These are phyloP conservation scores for Ennomos quercinarius DNA, from an alignment of 2,888 invertebrate genomes.

Conservation along the genomic window DNA sequence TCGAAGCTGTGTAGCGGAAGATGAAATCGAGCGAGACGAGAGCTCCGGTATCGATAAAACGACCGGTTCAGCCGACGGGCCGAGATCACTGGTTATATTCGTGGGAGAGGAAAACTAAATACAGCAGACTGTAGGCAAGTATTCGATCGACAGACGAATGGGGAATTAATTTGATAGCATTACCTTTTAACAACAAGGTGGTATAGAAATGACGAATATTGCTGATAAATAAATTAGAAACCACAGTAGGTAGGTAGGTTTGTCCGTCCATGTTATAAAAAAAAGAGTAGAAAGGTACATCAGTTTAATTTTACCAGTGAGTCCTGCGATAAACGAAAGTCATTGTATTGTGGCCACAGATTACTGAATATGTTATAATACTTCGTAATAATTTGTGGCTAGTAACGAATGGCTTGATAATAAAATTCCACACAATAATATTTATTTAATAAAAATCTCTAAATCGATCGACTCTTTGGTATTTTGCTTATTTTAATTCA, in stretches of 20 bases:
- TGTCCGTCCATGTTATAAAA: too few species aligned
- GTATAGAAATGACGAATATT: background rate
- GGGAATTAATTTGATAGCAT: conserved; percentile 13
- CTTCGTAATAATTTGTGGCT: background rate
- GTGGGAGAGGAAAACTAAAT: conserved; percentile 63
- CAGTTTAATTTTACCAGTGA: too few species aligned
- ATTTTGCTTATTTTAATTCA: conserved; percentile 21
- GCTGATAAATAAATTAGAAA: conserved; percentile 6
- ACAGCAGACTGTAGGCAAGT: conserved; percentile 44
- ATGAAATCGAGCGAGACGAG: conserved; percentile 68
- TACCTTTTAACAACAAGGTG: background rate
- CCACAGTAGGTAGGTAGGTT: too few species aligned
- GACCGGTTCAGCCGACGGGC: conserved; percentile 54
- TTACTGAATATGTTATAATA: too few species aligned
- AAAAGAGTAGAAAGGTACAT: too few species aligned
- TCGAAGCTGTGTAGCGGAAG: conserved; percentile 63
- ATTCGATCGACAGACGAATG: conserved; percentile 1
- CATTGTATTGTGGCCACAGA: too few species aligned
- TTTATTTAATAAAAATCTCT: conserved; percentile 45
- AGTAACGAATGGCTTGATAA: background rate
- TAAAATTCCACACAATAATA: conserved; percentile 1
- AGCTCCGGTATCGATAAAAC: conserved; percentile 60
- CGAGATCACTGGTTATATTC: conserved; percentile 53
- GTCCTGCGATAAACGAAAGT: too few species aligned
- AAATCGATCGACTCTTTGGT: conserved; percentile 50